Base-by-base conservation (phyloP, 2,113 vertebrate species). In the Psittacus erithacus region DNA sequence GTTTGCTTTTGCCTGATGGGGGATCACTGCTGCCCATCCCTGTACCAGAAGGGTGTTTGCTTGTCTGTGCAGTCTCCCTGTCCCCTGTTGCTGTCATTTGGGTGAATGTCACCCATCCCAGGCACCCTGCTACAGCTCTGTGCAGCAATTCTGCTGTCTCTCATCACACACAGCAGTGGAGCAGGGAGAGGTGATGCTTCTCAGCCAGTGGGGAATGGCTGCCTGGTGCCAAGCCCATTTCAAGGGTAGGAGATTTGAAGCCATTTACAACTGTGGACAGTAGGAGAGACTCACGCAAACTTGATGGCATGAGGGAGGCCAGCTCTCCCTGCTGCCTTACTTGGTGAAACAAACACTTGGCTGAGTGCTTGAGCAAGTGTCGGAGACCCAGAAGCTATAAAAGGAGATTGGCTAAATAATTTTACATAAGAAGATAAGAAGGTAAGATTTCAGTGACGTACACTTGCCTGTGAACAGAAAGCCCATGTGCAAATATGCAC, bases 51-150 rank as follows among this genome's bases (percentile, higher is more conserved):
- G 3, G 52, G 11, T 28, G 16, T 28, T 18, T 25, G 25, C 11
- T 9, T 10, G 47, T n/a, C 10, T 3, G 1, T n/a, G 25, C 17
- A 52, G n/a, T 17, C 2, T 3, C 19, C 41, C 27, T 2, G 6
- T 33, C 5, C 44, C 24, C 2, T 0, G 1, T 2, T 17, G 33
- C 33, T 59, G 55, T 59, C 33, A 59, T 55, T n/a, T 0, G 1
- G 24, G 38, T 0, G 0, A 31, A 35, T 2, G 6, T 28, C 1
- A 1, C 28, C 39, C 28, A 38, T 6, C n/a, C 6, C 0, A 1
- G 39, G 11, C 49, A 33, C 6, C 6, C 17, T 0, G 0, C 9
- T 0, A 3, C 53, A 55, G 74, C 29, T 70, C 10, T 16, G 20
- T 1, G 3, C 31, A 23, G 70, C 8, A 3, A 14, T 4, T 15